Conservation (phyloP, 2,888 invertebrate genomes). For the Dichetophora obliterata region DNA sequence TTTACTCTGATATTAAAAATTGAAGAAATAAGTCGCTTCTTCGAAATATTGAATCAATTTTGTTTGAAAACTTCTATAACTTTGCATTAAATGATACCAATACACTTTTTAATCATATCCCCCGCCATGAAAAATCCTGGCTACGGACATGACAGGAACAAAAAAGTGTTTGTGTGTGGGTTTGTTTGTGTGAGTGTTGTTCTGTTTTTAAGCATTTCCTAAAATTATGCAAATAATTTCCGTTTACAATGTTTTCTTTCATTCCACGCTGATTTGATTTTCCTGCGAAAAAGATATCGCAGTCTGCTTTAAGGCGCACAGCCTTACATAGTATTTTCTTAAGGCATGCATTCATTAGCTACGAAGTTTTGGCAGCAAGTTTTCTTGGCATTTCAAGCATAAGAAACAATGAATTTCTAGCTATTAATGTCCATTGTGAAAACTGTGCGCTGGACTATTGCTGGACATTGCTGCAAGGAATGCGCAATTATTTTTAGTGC, state of each 20-base stretch:
- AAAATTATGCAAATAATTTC: slow-evolving; percentile 40
- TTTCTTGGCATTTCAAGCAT: no score
- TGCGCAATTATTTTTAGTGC: neutral
- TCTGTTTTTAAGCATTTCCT: slow-evolving; percentile 9
- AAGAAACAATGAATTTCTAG: neutral
- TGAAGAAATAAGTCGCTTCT: no score
- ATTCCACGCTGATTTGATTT: neutral
- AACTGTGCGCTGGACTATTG: neutral
- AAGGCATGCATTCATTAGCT: slow-evolving; percentile 16
- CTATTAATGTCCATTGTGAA: neutral
- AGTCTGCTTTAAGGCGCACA: slow-evolving; percentile 46
- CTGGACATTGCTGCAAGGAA: neutral
- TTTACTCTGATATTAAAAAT: no score
- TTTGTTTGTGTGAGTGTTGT: neutral
- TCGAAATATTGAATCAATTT: no score
- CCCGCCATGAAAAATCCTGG: no score
- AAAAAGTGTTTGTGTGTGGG: slow-evolving; percentile 5
- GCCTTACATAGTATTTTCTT: neutral
- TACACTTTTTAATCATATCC: no score
- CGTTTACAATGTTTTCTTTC: slow-evolving; percentile 18
- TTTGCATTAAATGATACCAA: no score
- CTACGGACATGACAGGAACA: no score
- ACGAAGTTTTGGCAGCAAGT: neutral
- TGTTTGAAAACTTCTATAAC: no score
- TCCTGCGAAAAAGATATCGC: slow-evolving; percentile 24